phyloP scores from a whole-genome alignment of 2,113 vertebrate genomes.

The Acanthisitta chloris region DNA sequence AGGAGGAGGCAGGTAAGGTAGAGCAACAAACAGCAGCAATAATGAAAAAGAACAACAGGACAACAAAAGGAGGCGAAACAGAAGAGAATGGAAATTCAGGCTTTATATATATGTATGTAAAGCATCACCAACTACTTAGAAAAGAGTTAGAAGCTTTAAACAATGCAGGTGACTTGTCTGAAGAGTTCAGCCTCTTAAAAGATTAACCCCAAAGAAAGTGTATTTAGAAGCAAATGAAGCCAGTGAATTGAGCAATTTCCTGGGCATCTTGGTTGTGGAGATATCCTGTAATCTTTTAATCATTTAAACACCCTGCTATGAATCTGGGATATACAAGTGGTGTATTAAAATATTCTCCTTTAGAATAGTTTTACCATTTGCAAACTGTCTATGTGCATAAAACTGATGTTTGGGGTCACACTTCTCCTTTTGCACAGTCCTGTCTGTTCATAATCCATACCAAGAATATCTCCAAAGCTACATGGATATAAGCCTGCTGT shows the following conservation, averaged over 20 bases:
- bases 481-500: background rate
- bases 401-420: background rate
- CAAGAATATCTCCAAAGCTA: background rate
- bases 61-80: background rate
- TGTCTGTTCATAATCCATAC: background rate
- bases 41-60: background rate
- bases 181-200: background rate
- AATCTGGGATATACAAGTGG: background rate
- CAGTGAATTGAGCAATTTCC: background rate
- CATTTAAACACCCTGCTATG: background rate
- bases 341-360: background rate
- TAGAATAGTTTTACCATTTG: background rate
- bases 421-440: background rate
- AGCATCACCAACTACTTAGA: background rate
- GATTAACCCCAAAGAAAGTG: background rate
- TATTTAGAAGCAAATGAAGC: background rate
- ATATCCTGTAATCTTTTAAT: background rate
- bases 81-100: background rate
- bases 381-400: accelerated
- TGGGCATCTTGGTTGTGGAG: background rate
- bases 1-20: background rate
- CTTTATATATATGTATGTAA: accelerated
- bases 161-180: background rate
- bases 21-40: background rate
- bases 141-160: background rate